Evolutionary conservation across 2,888 invertebrate species (phyloP), one percentile per base, ranked within the genome.

Genomic region (Yponomeuta malinellus): DNA sequence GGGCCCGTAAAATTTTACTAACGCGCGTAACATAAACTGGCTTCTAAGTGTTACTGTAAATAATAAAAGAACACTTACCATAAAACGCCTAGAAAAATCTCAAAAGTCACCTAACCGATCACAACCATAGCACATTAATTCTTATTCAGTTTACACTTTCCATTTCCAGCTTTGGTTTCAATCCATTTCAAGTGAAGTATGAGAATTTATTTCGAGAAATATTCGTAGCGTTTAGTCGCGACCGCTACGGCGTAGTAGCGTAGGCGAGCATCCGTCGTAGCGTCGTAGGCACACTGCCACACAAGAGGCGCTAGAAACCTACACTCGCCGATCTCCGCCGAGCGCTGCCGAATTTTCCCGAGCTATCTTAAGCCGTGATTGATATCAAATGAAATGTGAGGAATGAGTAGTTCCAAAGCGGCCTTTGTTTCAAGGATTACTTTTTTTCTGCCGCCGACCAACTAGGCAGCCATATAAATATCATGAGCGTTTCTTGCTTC

Each of bases 301-400:
- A 81, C 52, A 59, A 59, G 78, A 78, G 75, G 76, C 74, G 83
- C 82, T 83, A 83, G 85, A 85, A 83, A 81, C 23, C 80, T 78
- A 78, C 76, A 75, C 76, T 78, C 73, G 48, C 82, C 89, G 90
- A 89, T 78, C 75, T 76, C 76, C 71, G 71, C 85, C 90, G 91
- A 90, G 72, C 72, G 67, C 72, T 59, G 71, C 87, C 91, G 91
- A 89, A 73, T 74, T 71, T 73, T 70, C 72, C 85, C 88, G 88
- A 89, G 81, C 82, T 81, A 83, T 80, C 82, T 83, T 87, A 86
- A 87, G 86, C 86, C 79, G 89, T 90, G 91, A 92, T 92, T 91
- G 91, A 92, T 90, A 90, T 89, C 85, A 90, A 91, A 92, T 90
- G 90, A 90, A 90, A 91, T 90, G 89, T 89, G 86, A 89, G 86